These are phyloP conservation scores for Microcebus ravelobensis DNA, from an alignment of 2,113 vertebrate genomes.

Conservation along the genomic window DNA sequence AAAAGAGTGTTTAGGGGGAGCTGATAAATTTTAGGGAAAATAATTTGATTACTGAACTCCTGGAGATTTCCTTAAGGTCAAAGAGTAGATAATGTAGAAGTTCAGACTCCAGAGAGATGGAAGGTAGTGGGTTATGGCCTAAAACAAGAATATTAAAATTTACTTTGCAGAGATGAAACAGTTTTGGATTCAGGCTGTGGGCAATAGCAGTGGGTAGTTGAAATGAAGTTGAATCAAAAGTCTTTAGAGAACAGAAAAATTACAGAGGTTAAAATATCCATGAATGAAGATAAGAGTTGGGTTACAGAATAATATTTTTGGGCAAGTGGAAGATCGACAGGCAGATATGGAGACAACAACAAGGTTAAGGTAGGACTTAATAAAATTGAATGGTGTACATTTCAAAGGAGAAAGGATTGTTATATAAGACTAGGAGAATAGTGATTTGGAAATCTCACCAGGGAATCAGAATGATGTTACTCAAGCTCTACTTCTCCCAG, in stretches of 20 bases:
- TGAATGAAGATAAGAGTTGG: background rate
- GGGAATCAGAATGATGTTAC: background rate
- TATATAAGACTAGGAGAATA: background rate
- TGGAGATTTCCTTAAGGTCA: background rate
- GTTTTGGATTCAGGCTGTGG: background rate
- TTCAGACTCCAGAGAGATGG: background rate
- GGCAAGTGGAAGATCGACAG: background rate
- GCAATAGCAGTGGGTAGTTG: background rate
- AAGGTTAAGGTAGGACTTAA: background rate
- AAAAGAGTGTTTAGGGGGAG: background rate
- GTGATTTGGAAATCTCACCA: background rate
- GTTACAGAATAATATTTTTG: background rate
- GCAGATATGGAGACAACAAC: background rate
- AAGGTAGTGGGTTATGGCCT: background rate
- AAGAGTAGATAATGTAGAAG: background rate
- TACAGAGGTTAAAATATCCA: background rate
- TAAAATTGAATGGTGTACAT: background rate
- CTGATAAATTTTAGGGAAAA: background rate
- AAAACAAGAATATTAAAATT: slow-evolving; percentile 18
- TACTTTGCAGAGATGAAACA: background rate
- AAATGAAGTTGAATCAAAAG: background rate
- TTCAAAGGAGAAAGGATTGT: background rate
- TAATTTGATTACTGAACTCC: background rate
- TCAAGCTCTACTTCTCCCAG: fast-evolving
- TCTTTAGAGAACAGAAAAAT: slow-evolving; percentile 12